Base-by-base conservation (phyloP, 2,888 invertebrate species). In the Agrotis puta region DNA sequence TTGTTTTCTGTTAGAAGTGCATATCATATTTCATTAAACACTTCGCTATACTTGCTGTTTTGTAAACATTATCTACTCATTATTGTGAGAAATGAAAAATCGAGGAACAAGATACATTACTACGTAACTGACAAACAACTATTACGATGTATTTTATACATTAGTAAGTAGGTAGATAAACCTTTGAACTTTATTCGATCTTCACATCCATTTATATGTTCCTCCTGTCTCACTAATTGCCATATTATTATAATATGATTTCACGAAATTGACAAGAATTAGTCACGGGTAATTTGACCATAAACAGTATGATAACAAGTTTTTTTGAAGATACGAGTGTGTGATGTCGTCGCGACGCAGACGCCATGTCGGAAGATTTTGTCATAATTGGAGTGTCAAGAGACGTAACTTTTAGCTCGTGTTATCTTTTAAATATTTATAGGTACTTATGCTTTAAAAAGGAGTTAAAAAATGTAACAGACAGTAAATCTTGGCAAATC, bases 261-360 rank as follows among this genome's bases (percentile, higher is more conserved):
- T 45, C 39, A 33, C 45, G 24, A 66, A 73, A 66, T 33, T 66
- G 45, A 33, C 74, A 59, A 73, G 69, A 83, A 68, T 48, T 61
- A 45, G 27, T 51, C 45, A 45, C 50, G 27, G 50, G 48, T 43
- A 65, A 73, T 79, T 78, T 70, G 45, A 64, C 24, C 33, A 65
- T 73, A 73, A 79, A 57, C 62, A 22, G 64, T 43, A 61, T 78
- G 14, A 53, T 56, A 24, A 50, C 20, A 61, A 43, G 47, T 48
- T 68, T 67, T 43, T 61, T n/a, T 9, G 6, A 33, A 27, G n/a
- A 64, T 45, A 48, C 33, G 6, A 27, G 13, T n/a, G 45, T 58
- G 53, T 33, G 22, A 45, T 65, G 24, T 3, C 39, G 24, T 18
- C n/a, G 14, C 20, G 47, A 13, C 6, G 20, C 13, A 14, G 13